Evolutionary conservation across 2,797 vertebrate species (phyloP).

Genomic region (Erpetoichthys calabaricus): DNA sequence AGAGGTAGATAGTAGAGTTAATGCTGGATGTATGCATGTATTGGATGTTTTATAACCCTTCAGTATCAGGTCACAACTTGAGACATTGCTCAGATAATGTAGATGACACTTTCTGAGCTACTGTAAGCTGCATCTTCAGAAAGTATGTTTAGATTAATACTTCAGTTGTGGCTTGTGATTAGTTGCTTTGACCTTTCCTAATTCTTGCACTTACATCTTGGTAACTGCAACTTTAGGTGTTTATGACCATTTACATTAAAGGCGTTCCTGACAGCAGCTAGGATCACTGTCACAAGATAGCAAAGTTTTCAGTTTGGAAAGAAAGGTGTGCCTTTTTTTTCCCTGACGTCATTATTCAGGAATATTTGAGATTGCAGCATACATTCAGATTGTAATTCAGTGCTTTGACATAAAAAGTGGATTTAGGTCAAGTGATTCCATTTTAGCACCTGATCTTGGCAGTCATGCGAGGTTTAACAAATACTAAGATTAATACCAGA

Average conservation of each 20-base stretch:
- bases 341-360: not conserved
- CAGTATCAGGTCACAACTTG: constrained; percentile 70
- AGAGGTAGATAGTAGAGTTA: no score
- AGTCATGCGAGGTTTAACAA: constrained; percentile 45
- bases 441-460: constrained; percentile 49
- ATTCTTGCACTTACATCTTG: constrained; percentile 52
- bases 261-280: constrained; percentile 15
- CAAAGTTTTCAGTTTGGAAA: no score
- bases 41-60: constrained; percentile 37
- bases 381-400: no score
- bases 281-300: constrained; percentile 17
- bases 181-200: constrained; percentile 73
- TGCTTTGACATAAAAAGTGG: constrained; percentile 40
- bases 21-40: no score
- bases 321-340: no score
- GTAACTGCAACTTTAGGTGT: constrained; percentile 39
- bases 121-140: constrained; percentile 51
- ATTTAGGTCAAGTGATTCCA: constrained; percentile 56
- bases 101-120: constrained; percentile 59
- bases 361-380: constrained; percentile 15
- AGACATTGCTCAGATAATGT: constrained; percentile 76
- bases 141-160: constrained; percentile 77
- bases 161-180: constrained; percentile 78
- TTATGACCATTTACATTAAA: no score
- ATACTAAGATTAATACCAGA: constrained; percentile 58